Evolutionary conservation across 2,797 vertebrate species (phyloP), one percentile per base, ranked within the genome.

Genomic region (Enteromius unitaeniatus): DNA sequence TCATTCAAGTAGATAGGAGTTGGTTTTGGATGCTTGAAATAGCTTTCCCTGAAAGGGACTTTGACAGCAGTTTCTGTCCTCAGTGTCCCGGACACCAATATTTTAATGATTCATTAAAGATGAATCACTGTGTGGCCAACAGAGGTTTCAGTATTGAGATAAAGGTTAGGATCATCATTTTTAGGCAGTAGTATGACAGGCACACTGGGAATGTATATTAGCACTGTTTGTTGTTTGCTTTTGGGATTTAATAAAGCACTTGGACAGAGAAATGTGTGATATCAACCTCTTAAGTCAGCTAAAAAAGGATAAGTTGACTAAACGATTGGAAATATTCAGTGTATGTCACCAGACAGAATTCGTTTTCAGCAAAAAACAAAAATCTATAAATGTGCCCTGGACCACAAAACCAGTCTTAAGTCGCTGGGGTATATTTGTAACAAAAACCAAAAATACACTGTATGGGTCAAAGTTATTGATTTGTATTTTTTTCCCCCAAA

Each of bases 31-130:
- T 6, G 60, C 60, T 14, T 28, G 60, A 62, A 62, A 62, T 62
- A 28, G 26, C 13, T 62, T 62, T 62, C 60, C 13, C 60, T 62
- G 13, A 62, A 62, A 62, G 23, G 1, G 9, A 69, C 53, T 60
- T 26, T 26, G 55, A 60, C 37, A 26, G 21, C 37, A 23, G 40
- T 70, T 34, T 68, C 65, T 21, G 65, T 5, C 34, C 17, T 68
- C 65, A 68, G 19, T 68, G 34, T 68, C 65, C 34, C 1, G 37
- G 65, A 40, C 34, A 68, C 65, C 17, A 68, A 68, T 68, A 68
- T 68, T 68, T 40, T 5, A 40, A 42, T 40, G 34, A 68, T 65
- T 64, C 62, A 34, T 65, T 65, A 65, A 65, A 34, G 62, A 65
- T 19, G 3, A 65, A 65, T 65, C 34, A 68, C 34, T 68, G 65